Percentiles rank a stretch among this genome's conserved stretches.
Conservation (phyloP, 2,113 vertebrate species). For the Puntigrus tetrazona region DNA sequence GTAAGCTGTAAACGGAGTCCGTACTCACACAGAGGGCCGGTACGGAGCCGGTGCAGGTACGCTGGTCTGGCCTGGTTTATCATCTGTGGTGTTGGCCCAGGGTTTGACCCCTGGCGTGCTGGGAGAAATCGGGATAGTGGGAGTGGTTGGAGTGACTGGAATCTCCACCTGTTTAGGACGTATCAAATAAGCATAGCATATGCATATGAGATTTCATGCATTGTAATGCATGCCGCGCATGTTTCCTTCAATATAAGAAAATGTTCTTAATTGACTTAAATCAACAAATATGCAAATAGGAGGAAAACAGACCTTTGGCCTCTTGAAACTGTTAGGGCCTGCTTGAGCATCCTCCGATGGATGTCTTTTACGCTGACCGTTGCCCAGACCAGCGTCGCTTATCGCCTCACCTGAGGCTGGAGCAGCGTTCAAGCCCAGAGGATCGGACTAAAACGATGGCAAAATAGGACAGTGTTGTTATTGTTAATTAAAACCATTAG, state of each 20-base stretch:
- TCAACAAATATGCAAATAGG: not conserved
- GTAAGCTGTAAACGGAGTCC: not conserved
- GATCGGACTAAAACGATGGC: constrained; percentile 84
- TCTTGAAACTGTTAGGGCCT: constrained; percentile 83
- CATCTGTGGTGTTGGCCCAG: constrained; percentile 84
- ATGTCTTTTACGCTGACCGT: constrained; percentile 84
- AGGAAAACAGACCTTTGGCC: constrained; percentile 77
- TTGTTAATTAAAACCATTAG: not conserved
- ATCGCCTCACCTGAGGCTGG: constrained; percentile 81
- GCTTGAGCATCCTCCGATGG: constrained; percentile 84
- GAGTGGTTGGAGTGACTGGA: constrained; percentile 76
- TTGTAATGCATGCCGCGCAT: too few species aligned
- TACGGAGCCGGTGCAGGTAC: constrained; percentile 72
- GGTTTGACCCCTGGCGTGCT: constrained; percentile 86
- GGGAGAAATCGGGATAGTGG: constrained; percentile 86
- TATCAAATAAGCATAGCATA: constrained; percentile 5
- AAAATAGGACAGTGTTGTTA: constrained; percentile 1
- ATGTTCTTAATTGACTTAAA: too few species aligned
- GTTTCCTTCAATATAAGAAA: too few species aligned
- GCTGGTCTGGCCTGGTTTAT: constrained; percentile 75
- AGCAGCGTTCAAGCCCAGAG: constrained; percentile 92
- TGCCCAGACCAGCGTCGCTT: constrained; percentile 75
- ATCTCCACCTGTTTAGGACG: constrained; percentile 71
- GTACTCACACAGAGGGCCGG: constrained; percentile 88
- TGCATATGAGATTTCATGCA: too few species aligned